Evolutionary conservation across 2,797 vertebrate species (phyloP).

Genomic region (Micropoecilia bifurca): DNA sequence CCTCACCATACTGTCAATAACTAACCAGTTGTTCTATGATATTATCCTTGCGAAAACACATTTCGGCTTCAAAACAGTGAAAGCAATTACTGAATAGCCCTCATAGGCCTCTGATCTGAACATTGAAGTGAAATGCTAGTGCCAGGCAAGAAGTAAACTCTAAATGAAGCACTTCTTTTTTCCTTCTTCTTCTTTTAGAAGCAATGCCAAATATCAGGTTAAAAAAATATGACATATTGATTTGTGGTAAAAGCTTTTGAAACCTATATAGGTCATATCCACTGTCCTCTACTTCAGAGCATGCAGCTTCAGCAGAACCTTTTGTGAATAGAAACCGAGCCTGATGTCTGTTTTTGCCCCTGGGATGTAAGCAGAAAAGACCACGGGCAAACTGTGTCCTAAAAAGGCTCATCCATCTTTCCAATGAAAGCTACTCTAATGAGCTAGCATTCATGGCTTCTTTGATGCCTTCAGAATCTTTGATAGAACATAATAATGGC

Average conservation of each 20-base stretch:
- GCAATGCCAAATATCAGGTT: constrained; percentile 23
- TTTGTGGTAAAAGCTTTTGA: constrained; percentile 20
- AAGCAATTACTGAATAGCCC: neutral
- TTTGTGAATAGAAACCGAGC: constrained; percentile 15
- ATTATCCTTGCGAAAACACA: neutral
- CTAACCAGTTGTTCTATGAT: neutral
- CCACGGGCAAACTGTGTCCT: constrained; percentile 13
- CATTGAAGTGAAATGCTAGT: neutral
- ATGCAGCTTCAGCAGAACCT: neutral
- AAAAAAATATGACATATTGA: constrained; percentile 35
- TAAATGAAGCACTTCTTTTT: neutral
- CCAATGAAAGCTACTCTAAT: constrained; percentile 53
- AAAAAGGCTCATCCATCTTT: constrained; percentile 14
- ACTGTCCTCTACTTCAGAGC: neutral
- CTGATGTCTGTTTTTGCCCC: constrained; percentile 1
- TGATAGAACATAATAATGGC: constrained; percentile 37
- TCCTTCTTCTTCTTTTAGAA: constrained; percentile 13
- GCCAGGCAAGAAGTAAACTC: neutral
- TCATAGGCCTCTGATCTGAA: neutral
- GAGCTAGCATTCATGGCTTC: constrained; percentile 30
- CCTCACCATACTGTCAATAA: neutral
- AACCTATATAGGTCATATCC: constrained; percentile 6
- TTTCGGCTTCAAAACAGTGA: neutral
- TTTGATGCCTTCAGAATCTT: constrained; percentile 50
- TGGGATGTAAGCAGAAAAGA: neutral